Conservation (phyloP, 2,797 vertebrate species). For the Trachops cirrhosus region DNA sequence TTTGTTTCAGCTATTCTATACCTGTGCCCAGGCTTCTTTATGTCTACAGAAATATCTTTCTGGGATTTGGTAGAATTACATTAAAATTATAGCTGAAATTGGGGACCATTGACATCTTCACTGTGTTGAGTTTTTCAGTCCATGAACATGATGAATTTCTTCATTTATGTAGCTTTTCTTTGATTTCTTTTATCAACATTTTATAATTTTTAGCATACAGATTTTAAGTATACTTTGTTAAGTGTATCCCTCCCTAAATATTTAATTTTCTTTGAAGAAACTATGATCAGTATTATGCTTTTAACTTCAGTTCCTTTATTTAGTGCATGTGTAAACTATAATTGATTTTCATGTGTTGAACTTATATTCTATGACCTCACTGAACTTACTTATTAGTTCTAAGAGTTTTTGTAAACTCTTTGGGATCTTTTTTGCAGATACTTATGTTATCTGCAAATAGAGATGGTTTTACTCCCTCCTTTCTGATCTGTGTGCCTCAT, state of each 20-base stretch:
- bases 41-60: background rate
- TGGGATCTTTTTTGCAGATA: background rate
- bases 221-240: background rate
- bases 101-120: background rate
- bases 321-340: background rate
- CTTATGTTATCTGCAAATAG: background rate
- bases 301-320: background rate
- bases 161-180: background rate
- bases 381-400: background rate
- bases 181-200: background rate
- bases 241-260: background rate
- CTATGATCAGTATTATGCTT: background rate
- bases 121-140: background rate
- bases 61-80: background rate
- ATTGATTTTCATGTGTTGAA: background rate
- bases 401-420: background rate
- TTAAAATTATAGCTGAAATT: background rate
- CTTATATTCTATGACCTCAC: background rate
- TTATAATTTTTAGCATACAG: background rate
- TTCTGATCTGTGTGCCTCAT: background rate
- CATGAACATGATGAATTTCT: background rate
- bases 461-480: background rate
- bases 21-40: background rate
- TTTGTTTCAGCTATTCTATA: background rate
- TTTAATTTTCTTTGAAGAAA: slow-evolving; percentile 3